Base-by-base conservation (phyloP, 2,797 vertebrate genomes). In the Phataginus tricuspis region DNA sequence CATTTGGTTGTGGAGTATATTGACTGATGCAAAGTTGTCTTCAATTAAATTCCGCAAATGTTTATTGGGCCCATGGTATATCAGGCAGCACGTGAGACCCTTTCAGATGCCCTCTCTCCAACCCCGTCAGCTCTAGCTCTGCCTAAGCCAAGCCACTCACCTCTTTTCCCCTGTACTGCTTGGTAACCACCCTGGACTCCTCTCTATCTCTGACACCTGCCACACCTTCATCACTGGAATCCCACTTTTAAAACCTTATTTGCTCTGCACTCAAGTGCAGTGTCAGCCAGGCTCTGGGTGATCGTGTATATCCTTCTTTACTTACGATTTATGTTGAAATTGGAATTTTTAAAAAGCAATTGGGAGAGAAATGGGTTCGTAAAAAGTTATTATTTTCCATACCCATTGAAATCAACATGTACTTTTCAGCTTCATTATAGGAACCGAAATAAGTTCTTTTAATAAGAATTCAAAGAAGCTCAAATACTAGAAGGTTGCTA, bases 321-420 rank as follows among this genome's bases (percentile, higher is more conserved):
- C 57, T 87, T 79, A 21, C 79, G 34, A 77, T 89, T 94, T 91
- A 25, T 27, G 80, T 84, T 94, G 84, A 91, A 77, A 39, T 91
- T 4, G 66, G 29, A 27, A 86, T 77, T 95, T 86, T 69, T 11
- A 72, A 82, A 45, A 61, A 93, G 78, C 14, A 92, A 9, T 51
- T 87, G 9, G 6, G 6, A n/a, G 39, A 96, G 23, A 78, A 82
- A 79, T 39, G 79, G 7, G 29, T 86, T 91, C 86, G 77, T 66
- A 85, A 90, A 89, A 92, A 29, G 19, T 91, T 39, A 89, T 69
- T 88, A 86, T 71, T 84, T 95, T 90, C n/a, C 55, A 74, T 51
- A 55, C 57, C 14, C 53, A 27, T 21, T 29, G 5, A 69, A 88
- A 88, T 96, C 4, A 90, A 16, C 51, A 19, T 75, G 31, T 57